These are phyloP conservation scores for Cistogaster globosa DNA, from an alignment of 2,888 invertebrate species.

Conservation along the genomic window DNA sequence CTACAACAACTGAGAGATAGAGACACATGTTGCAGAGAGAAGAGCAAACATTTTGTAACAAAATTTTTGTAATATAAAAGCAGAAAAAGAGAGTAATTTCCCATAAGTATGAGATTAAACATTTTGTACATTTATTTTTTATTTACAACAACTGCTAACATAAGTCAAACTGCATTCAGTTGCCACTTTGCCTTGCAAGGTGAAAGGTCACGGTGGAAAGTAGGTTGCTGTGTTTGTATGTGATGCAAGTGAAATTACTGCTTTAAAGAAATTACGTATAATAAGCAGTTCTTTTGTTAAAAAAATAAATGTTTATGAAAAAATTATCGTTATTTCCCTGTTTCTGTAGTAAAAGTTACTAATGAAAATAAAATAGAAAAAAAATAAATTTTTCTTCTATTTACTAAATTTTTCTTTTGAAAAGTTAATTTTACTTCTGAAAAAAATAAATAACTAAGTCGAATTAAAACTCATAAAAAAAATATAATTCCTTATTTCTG, in stretches of 20 bases:
- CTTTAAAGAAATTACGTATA: slow-evolving; percentile 46
- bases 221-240: neutral
- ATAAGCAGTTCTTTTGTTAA: neutral
- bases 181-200: slow-evolving; percentile 53
- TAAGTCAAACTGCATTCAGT: slow-evolving; percentile 58
- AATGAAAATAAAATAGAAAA: too few relatives aligned
- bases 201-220: slow-evolving; percentile 66
- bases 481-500: too few relatives aligned
- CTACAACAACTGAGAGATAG: neutral
- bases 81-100: slow-evolving; percentile 17
- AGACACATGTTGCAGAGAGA: neutral
- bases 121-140: neutral
- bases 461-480: too few relatives aligned
- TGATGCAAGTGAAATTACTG: neutral
- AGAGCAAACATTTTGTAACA: neutral
- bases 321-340: too few relatives aligned
- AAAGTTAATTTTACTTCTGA: too few relatives aligned
- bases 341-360: too few relatives aligned
- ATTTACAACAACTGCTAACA: slow-evolving; percentile 1
- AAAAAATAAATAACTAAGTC: too few relatives aligned
- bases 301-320: neutral
- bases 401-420: too few relatives aligned
- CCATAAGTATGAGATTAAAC: slow-evolving; percentile 6
- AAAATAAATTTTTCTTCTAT: too few relatives aligned
- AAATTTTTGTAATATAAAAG: neutral